Evolutionary conservation across 2,113 vertebrate species (phyloP), one percentile per base, ranked within the genome.

Genomic region (Seriola rivoliana): DNA sequence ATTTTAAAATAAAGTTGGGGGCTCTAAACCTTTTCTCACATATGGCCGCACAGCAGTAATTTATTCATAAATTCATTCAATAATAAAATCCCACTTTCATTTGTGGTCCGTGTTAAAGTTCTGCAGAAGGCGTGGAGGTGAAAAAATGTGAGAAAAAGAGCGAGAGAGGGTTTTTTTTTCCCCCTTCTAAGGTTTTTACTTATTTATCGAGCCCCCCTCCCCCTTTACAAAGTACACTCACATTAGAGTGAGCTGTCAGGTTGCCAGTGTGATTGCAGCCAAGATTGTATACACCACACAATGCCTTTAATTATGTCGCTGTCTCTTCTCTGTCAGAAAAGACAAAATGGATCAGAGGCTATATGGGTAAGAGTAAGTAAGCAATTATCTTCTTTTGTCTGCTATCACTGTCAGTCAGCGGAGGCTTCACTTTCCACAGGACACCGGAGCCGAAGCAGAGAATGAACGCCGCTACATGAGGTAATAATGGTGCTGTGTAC

Each of bases 331-430:
- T 89, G 93, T 90, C 92, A 91, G 85, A 85, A 79, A 90, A 91
- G 89, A 92, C 85, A 64, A 88, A 92, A 91, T 85, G 80, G 86
- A 91, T 93, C 89, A 93, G 76, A 93, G 89, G 83, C 82, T 80
- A 85, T 81, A 86, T 74, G 79, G 80, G 84, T 80, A 86, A 87
- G 84, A 85, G 88, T 89, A 86, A 91, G 88, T 85, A 88, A 89
- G 91, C 90, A 93, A 94, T 94, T 94, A 93, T 90, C 88, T 82
- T 60, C 89, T 90, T 93, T 93, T 92, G 92, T 94, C 82, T 88
- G 80, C 81, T n/a, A 81, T 89, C 86, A 58, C 79, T 85, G 89
- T 88, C 92, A 91, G 77, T 92, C 91, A 85, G 19, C 44, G n/a
- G 55, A 36, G 68, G 73, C 38, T 32, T 4, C 38, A 57, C 78